Evolutionary conservation across 2,113 vertebrate genomes (phyloP).

Genomic region (Oreochromis aureus): DNA sequence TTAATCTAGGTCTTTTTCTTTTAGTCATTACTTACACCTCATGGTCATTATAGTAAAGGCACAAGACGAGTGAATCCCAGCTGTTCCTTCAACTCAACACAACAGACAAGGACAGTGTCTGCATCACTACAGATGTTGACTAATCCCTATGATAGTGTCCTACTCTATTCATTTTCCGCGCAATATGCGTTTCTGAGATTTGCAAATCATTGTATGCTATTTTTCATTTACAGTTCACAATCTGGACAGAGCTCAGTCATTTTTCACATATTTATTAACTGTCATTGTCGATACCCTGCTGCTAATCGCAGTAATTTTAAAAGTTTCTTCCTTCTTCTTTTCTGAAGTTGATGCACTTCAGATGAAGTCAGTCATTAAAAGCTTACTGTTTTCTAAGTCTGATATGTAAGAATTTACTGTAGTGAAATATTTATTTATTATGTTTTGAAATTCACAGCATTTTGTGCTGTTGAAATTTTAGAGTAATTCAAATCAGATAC

Average conservation of each 20-base stretch:
- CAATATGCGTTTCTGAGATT: not conserved
- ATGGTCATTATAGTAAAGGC: not conserved
- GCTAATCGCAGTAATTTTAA: not conserved
- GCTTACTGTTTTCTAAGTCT: not conserved
- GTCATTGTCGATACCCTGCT: not conserved
- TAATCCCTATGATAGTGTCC: rapidly evolving
- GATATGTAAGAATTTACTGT: not conserved
- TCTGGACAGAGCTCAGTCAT: not conserved
- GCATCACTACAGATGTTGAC: not conserved
- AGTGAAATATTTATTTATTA: not conserved
- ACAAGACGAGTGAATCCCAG: not conserved
- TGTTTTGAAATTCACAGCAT: not conserved
- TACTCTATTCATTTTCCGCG: rapidly evolving
- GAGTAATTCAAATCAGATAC: not conserved
- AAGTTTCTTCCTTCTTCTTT: not conserved
- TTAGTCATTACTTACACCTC: rapidly evolving
- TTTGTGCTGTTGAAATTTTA: not conserved
- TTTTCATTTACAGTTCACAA: not conserved
- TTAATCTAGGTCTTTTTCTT: rapidly evolving
- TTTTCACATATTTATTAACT: not conserved
- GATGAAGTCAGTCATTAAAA: not conserved
- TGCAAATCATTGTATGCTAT: not conserved
- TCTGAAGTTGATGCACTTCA: not conserved
- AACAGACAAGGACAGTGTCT: not conserved
- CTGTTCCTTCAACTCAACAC: not conserved